Conservation (phyloP, 2,888 invertebrate genomes). For the Marasmarcha lunaedactyla region DNA sequence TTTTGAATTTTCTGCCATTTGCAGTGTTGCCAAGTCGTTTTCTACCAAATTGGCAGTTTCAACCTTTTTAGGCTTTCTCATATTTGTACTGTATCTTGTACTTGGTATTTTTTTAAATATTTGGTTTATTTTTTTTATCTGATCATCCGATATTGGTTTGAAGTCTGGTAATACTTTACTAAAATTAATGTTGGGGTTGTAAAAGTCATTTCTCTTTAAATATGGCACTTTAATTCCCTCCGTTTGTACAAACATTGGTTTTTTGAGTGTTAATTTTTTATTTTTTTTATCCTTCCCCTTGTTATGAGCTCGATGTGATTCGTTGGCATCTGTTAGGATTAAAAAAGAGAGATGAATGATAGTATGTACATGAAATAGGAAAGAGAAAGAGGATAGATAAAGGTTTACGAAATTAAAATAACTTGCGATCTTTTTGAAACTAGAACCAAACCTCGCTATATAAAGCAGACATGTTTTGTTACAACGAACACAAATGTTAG, state of each 20-base stretch:
- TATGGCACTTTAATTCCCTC: constrained; percentile 19
- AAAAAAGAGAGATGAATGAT: constrained; percentile 26
- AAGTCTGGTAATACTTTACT: constrained; percentile 39
- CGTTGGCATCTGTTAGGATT: constrained; percentile 58
- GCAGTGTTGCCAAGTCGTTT: constrained; percentile 6
- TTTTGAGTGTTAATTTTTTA: constrained; percentile 17
- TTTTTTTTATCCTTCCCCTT: not conserved
- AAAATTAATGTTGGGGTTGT: constrained; percentile 35
- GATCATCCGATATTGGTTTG: constrained; percentile 56
- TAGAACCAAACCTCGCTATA: no score
- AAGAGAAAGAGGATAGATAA: not conserved
- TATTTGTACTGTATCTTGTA: constrained; percentile 29
- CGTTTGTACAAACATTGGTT: constrained; percentile 59
- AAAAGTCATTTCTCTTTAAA: constrained; percentile 32
- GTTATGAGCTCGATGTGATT: constrained; percentile 56
- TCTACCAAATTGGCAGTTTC: not conserved
- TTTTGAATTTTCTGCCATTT: constrained; percentile 15
- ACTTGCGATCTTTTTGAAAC: no score
- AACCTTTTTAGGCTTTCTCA: constrained; percentile 25
- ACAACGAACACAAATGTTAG: no score
- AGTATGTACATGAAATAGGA: not conserved
- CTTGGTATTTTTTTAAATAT: constrained; percentile 39
- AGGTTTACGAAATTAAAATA: no score
- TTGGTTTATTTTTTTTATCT: constrained; percentile 44
- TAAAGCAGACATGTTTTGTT: no score